Evolutionary conservation across 2,113 vertebrate genomes (phyloP).

Genomic region (Piaya cayana): DNA sequence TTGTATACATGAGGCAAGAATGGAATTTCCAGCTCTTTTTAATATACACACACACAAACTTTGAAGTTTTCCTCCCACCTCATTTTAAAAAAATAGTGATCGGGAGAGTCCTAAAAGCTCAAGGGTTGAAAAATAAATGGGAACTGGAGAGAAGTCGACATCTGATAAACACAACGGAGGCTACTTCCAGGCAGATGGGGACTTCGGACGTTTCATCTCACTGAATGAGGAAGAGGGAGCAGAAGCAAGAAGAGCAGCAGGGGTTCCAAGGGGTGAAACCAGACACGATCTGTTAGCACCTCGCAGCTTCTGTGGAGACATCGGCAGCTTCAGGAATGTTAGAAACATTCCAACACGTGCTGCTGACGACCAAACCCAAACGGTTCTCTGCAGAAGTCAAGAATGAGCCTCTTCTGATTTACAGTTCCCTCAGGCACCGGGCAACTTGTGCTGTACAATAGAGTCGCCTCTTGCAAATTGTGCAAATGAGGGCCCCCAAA

Average conservation of each 20-base stretch:
- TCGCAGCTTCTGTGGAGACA: neutral
- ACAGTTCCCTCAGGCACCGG: neutral
- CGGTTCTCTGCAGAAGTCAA: neutral
- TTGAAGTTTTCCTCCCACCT: neutral
- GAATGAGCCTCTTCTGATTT: fast-evolving
- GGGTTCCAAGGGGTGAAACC: neutral
- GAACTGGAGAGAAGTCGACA: neutral
- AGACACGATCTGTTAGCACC: neutral
- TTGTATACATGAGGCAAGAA: neutral
- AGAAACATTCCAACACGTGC: fast-evolving
- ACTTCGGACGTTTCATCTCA: neutral
- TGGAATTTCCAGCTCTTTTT: neutral
- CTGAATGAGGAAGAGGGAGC: neutral
- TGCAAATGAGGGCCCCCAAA: neutral
- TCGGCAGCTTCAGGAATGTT: neutral
- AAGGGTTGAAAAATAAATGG: neutral
- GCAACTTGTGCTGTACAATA: fast-evolving
- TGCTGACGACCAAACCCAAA: neutral
- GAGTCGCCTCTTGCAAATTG: neutral
- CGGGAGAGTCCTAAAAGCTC: neutral
- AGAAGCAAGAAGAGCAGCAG: neutral
- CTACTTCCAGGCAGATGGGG: neutral
- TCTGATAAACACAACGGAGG: neutral
- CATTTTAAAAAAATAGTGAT: neutral
- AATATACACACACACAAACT: neutral